Evolutionary conservation across 1,140 invertebrate genomes (phyloP).

Genomic region (Leptopilina clavipes): DNA sequence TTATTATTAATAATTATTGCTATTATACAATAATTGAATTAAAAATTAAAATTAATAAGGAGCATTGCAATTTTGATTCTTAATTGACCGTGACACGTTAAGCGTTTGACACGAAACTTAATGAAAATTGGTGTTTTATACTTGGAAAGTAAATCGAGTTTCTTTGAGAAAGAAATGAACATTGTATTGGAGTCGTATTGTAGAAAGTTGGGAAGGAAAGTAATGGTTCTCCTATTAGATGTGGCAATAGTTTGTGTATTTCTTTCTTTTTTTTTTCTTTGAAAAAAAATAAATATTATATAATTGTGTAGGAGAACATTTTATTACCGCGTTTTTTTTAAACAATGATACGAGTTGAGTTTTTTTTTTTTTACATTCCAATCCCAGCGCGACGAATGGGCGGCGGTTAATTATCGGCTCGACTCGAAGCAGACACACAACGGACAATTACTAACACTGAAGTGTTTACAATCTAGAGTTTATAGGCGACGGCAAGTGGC

Average conservation of each 20-base stretch:
- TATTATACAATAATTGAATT: no score
- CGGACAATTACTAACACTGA: slow-evolving; percentile 62
- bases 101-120: neutral
- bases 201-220: slow-evolving; percentile 13
- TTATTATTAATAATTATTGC: no score
- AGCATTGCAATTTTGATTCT: no score
- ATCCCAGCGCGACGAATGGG: slow-evolving; percentile 54
- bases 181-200: neutral
- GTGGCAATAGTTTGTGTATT: slow-evolving; percentile 1
- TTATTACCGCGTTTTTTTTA: slow-evolving; percentile 30
- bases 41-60: no score
- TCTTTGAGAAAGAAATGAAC: neutral
- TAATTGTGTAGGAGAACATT: slow-evolving; percentile 21
- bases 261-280: neutral
- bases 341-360: slow-evolving; percentile 37
- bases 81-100: no score
- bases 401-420: slow-evolving; percentile 64
- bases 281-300: neutral
- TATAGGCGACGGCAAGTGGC: slow-evolving; percentile 61
- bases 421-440: slow-evolving; percentile 50
- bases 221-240: slow-evolving; percentile 13
- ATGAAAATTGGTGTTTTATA: neutral
- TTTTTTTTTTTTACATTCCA: slow-evolving; percentile 47
- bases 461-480: slow-evolving; percentile 69
- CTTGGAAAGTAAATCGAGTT: neutral